phyloP scores from a whole-genome alignment of 1,140 invertebrate genomes.

The Anoplolepis gracilipes region DNA sequence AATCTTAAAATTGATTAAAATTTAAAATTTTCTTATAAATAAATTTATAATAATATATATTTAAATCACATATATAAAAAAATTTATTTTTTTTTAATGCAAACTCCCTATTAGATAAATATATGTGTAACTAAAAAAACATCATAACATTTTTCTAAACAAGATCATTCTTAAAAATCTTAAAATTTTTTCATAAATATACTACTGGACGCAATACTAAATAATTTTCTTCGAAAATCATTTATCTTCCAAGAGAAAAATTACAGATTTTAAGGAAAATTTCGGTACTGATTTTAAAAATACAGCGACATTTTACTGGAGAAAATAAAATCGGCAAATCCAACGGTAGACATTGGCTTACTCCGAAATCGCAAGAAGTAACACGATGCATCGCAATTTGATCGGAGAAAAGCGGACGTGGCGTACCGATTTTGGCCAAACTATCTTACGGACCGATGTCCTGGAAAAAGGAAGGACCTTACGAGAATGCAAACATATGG shows the following conservation, averaged over 20 bases:
- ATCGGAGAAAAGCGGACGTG: slow-evolving; percentile 59
- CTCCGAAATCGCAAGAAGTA: slow-evolving; percentile 43
- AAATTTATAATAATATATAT: too few relatives aligned
- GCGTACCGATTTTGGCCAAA: slow-evolving; percentile 64
- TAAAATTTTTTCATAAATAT: too few relatives aligned
- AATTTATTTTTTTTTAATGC: too few relatives aligned
- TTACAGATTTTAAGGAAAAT: neutral
- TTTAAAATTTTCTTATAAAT: too few relatives aligned
- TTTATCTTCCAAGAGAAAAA: neutral
- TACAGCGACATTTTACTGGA: neutral
- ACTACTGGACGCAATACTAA: too few relatives aligned
- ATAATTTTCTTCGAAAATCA: neutral
- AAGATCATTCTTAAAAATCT: neutral
- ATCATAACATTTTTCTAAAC: neutral
- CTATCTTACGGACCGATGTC: slow-evolving; percentile 64
- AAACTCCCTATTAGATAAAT: too few relatives aligned
- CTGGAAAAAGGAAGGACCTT: slow-evolving; percentile 36
- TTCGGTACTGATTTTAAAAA: neutral
- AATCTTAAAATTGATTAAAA: too few relatives aligned
- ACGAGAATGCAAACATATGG: slow-evolving; percentile 71
- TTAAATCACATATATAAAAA: too few relatives aligned
- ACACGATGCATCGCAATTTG: slow-evolving; percentile 65
- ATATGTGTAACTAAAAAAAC: too few relatives aligned
- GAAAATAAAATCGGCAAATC: slow-evolving; percentile 2
- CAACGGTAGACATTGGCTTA: slow-evolving; percentile 39